Percentiles rank a stretch among this genome's conserved stretches.
Evolutionary conservation across 2,888 invertebrate genomes (phyloP).

Genomic region (Falcaria lacertinaria): DNA sequence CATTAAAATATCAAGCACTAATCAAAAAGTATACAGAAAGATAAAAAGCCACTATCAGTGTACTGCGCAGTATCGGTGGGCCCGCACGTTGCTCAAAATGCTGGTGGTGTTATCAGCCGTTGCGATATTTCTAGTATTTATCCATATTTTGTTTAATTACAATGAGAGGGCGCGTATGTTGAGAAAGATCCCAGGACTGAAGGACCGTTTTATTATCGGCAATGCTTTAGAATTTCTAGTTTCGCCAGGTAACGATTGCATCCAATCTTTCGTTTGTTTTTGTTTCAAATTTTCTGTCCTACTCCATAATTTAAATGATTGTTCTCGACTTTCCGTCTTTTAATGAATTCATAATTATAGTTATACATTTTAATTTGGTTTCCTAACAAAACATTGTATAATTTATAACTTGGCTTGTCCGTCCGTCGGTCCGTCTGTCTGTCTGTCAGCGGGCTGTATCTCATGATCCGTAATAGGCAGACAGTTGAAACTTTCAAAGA

Average conservation of each 20-base stretch:
- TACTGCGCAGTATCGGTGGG: not conserved
- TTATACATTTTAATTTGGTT: too few relatives aligned
- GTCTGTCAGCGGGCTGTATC: too few relatives aligned
- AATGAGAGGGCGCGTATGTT: constrained; percentile 31
- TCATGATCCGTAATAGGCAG: too few relatives aligned
- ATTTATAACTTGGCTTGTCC: too few relatives aligned
- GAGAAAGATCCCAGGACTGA: constrained; percentile 41
- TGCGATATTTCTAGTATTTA: constrained; percentile 14
- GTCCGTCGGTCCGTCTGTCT: too few relatives aligned
- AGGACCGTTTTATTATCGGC: constrained; percentile 31
- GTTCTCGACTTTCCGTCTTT: too few relatives aligned
- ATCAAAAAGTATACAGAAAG: not conserved
- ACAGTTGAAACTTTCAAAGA: too few relatives aligned
- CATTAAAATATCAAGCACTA: not conserved
- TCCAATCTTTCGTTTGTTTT: too few relatives aligned
- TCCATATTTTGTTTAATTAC: constrained; percentile 23
- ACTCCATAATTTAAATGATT: too few relatives aligned
- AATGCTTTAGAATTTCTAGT: constrained; percentile 26
- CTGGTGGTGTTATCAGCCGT: constrained; percentile 11
- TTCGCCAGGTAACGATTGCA: constrained; percentile 37
- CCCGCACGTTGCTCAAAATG: constrained; percentile 13
- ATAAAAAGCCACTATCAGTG: not conserved
- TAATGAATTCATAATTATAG: too few relatives aligned
- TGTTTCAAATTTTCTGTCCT: too few relatives aligned
- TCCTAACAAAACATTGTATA: too few relatives aligned